Evolutionary conservation across 2,797 vertebrate genomes (phyloP), one percentile per base, ranked within the genome.

Genomic region (Hylomyscus alleni): DNA sequence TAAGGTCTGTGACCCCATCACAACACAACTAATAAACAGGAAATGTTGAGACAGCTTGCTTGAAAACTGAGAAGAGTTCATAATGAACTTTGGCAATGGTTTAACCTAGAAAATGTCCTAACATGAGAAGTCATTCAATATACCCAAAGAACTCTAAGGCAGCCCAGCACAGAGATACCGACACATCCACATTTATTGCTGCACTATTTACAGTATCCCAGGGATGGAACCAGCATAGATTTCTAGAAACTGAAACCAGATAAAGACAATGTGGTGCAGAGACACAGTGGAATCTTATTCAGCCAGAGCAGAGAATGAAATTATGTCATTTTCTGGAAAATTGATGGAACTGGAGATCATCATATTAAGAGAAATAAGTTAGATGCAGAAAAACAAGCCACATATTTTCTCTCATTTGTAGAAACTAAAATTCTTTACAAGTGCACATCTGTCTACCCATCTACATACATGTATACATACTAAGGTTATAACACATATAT

Each of bases 11-110:
- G 47, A 76, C 44, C 20, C 20, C 14, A 22, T 90, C 87, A 65
- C n/a, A 44, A 65, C n/a, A 44, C 40, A 87, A 89, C 19, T 85
- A 22, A 89, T 58, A 90, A 86, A 91, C 34, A 14, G 84, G 65
- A 80, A 75, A 81, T 54, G 3, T 62, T 73, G n/a, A 40, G n/a
- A 73, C 34, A 56, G 47, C 15, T 93, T 80, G 34, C 34, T 62
- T 91, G n/a, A 93, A 24, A 92, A 54, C 37, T 84, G 10, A 40
- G 54, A 44, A 85, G 22, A n/a, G 13, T 24, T 65, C 76, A 54
- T 65, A 76, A 92, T 65, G 34, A 95, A 34, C 69, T 91, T 81
- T 86, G 67, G 44, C 65, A 22, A 76, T 31, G 31, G 34, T 8
- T 58, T 60, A 31, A 2, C 44, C 11, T 62, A 58, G 10, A 93